A percentile compares a stretch with the other conserved stretches of the same genome.
Evolutionary conservation across 2,113 vertebrate genomes (phyloP).

Genomic region (Elachura formosa): DNA sequence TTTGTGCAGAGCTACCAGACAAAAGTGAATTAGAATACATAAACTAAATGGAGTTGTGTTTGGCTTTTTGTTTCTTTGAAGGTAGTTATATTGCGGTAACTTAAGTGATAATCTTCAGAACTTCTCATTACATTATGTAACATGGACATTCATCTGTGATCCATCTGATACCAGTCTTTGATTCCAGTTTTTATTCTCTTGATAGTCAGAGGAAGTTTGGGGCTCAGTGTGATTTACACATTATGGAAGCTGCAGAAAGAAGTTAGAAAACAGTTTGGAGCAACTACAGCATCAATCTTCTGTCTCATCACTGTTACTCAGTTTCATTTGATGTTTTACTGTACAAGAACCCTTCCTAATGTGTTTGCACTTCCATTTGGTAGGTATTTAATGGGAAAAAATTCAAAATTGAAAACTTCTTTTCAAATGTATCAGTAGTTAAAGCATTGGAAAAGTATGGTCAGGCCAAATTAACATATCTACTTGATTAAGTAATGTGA

Average conservation of each 20-base stretch:
- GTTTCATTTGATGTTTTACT: conserved; percentile 98
- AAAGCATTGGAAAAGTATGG: background rate
- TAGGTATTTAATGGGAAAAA: conserved; percentile 39
- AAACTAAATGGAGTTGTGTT: background rate
- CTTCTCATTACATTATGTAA: background rate
- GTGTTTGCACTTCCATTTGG: conserved; percentile 88
- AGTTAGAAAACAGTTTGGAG: conserved; percentile 86
- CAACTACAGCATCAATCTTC: conserved; percentile 80
- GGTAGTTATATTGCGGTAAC: background rate
- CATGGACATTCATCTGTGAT: background rate
- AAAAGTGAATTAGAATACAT: background rate
- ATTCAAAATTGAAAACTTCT: background rate
- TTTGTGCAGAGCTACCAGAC: background rate
- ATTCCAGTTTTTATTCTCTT: background rate
- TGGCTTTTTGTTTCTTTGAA: background rate
- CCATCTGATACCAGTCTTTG: background rate
- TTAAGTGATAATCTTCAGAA: background rate
- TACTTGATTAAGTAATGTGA: background rate
- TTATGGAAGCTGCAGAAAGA: conserved; percentile 89
- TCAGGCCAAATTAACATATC: background rate
- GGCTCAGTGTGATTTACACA: conserved; percentile 75
- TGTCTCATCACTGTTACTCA: conserved; percentile 87
- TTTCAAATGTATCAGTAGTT: background rate
- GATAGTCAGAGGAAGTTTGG: conserved; percentile 84
- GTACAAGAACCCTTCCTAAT: conserved; percentile 90